Evolutionary conservation across 2,888 invertebrate genomes (phyloP).

Genomic region (Diloba caeruleocephala): DNA sequence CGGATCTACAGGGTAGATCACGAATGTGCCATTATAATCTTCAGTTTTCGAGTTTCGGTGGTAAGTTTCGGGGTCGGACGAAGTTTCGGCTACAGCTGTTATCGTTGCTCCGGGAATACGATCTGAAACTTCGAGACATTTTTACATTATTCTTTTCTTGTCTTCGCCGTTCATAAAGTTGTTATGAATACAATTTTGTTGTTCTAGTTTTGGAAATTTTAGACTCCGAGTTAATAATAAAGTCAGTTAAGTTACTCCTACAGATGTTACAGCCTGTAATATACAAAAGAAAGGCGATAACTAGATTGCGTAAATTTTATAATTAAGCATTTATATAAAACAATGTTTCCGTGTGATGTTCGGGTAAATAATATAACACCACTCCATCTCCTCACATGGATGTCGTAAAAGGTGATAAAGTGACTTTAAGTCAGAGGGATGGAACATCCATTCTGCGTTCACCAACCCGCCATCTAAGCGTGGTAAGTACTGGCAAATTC

Average conservation of each 20-base stretch:
- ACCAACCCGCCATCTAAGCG: no score
- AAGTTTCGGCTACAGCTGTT: slow-evolving; percentile 39
- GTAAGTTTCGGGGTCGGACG: slow-evolving; percentile 20
- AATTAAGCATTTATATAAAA: no score
- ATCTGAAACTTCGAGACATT: slow-evolving; percentile 48
- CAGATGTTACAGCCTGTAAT: slow-evolving; percentile 1
- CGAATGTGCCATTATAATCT: slow-evolving; percentile 94
- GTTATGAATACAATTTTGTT: slow-evolving; percentile 32
- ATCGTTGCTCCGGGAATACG: slow-evolving; percentile 20
- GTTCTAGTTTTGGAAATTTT: slow-evolving; percentile 13
- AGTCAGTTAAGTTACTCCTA: slow-evolving; percentile 1
- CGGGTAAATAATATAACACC: no score
- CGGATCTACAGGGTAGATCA: slow-evolving; percentile 99
- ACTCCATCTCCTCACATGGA: no score
- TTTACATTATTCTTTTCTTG: slow-evolving; percentile 36
- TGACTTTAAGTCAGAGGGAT: no score
- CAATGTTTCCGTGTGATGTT: no score
- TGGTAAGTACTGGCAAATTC: no score
- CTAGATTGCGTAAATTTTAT: no score
- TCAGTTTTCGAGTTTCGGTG: slow-evolving; percentile 53
- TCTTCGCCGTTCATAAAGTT: slow-evolving; percentile 29
- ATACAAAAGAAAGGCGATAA: slow-evolving; percentile 7
- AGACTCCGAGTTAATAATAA: slow-evolving; percentile 10
- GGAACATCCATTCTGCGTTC: no score
- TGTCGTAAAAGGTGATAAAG: no score